Evolutionary conservation across 2,888 invertebrate species (phyloP).

Genomic region (Thymelicus lineola): DNA sequence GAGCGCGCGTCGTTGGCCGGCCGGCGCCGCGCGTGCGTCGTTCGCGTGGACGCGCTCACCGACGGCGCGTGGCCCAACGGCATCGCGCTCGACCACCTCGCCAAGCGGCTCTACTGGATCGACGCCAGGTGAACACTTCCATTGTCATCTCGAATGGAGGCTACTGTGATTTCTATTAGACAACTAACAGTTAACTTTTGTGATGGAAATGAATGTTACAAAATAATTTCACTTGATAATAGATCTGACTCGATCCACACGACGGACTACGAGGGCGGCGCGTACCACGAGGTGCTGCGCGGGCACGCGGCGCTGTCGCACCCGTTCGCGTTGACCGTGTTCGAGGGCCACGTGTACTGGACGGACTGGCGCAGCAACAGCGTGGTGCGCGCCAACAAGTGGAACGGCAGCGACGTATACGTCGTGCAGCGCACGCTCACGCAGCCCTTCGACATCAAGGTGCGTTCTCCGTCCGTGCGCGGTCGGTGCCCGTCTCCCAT

Average conservation of each 20-base stretch:
- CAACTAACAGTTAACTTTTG: no score
- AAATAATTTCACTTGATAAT: no score
- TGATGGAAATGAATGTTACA: no score
- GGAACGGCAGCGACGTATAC: slow-evolving; percentile 91
- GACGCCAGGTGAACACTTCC: slow-evolving; percentile 88
- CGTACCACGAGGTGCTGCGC: slow-evolving; percentile 88
- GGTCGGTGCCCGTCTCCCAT: no score
- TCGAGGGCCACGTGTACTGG: slow-evolving; percentile 96
- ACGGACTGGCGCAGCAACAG: slow-evolving; percentile 97
- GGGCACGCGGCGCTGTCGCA: slow-evolving; percentile 92
- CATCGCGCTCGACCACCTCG: slow-evolving; percentile 89
- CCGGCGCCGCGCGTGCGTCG: slow-evolving; percentile 85
- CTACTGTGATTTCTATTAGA: no score
- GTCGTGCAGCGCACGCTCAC: slow-evolving; percentile 93
- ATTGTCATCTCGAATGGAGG: no score
- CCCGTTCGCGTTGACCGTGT: slow-evolving; percentile 95
- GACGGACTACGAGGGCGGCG: slow-evolving; percentile 91
- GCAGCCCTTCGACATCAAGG: slow-evolving; percentile 96
- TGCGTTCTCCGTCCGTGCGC: slow-evolving; percentile 55
- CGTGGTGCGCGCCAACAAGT: slow-evolving; percentile 94
- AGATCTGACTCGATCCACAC: slow-evolving; percentile 95
- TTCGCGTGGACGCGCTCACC: slow-evolving; percentile 80
- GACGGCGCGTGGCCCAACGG: slow-evolving; percentile 93
- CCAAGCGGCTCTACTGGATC: slow-evolving; percentile 93
- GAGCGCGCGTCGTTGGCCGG: slow-evolving; percentile 94